These are phyloP conservation scores for Aphelenchoides avenae DNA, from an alignment of 1,140 invertebrate species.

Conservation along the genomic window DNA sequence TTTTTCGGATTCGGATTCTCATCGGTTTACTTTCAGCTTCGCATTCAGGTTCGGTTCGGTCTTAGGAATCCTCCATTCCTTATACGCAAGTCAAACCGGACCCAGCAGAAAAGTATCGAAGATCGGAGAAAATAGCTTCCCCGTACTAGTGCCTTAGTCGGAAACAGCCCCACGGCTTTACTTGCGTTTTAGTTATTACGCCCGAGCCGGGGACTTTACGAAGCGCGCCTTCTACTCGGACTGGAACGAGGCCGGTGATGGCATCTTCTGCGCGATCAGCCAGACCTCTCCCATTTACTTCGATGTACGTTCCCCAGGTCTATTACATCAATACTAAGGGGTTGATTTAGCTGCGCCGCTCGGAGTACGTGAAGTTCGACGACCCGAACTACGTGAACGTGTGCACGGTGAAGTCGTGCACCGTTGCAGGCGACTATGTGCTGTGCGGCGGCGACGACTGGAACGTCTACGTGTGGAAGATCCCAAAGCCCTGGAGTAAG, in stretches of 20 bases:
- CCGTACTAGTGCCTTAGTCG: too few relatives aligned
- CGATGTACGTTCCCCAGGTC: conserved; percentile 23
- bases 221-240: conserved; percentile 27
- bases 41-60: background rate
- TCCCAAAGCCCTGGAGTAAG: conserved; percentile 66
- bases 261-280: conserved; percentile 29
- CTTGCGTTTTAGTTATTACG: conserved; percentile 28
- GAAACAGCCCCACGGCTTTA: too few relatives aligned
- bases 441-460: conserved; percentile 90
- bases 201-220: conserved; percentile 20
- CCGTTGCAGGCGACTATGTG: conserved; percentile 84
- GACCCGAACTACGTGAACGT: conserved; percentile 87
- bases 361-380: conserved; percentile 61
- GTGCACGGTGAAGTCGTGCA: conserved; percentile 92
- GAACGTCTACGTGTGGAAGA: conserved; percentile 86
- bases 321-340: conserved; percentile 9
- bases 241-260: conserved; percentile 23
- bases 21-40: too few relatives aligned
- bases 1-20: too few relatives aligned
- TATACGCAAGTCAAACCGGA: too few relatives aligned
- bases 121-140: too few relatives aligned
- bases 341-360: conserved; percentile 27
- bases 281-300: conserved; percentile 23
- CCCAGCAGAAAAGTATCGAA: too few relatives aligned
- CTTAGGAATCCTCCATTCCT: too few relatives aligned